Evolutionary conservation across 1,140 invertebrate genomes (phyloP).

Genomic region (Lucilia cuprina): DNA sequence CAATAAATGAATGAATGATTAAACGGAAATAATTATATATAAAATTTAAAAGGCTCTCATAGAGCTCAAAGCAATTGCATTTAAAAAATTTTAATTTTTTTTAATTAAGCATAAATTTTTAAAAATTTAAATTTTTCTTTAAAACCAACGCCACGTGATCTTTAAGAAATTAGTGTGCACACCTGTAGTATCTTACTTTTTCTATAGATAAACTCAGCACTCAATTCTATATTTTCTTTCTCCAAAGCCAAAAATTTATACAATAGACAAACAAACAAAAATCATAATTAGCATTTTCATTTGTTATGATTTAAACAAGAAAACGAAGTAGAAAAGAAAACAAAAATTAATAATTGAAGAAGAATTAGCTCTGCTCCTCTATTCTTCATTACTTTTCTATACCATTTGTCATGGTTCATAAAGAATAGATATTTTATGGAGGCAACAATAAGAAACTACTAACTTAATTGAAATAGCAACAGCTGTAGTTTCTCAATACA

Average conservation of each 20-base stretch:
- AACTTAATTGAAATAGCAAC: neutral
- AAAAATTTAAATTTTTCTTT: neutral
- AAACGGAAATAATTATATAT: neutral
- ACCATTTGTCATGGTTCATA: conserved; percentile 9
- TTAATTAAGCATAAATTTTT: too few species aligned
- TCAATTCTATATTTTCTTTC: neutral
- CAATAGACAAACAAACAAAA: neutral
- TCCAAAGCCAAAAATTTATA: neutral
- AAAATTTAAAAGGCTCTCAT: neutral
- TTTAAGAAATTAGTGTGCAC: neutral
- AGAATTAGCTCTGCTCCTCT: conserved; percentile 3
- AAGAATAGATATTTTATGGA: neutral
- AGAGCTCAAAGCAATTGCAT: too few species aligned
- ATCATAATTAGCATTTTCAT: neutral
- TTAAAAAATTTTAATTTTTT: too few species aligned
- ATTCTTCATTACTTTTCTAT: conserved; percentile 2
- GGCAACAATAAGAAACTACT: neutral
- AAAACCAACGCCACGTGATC: neutral
- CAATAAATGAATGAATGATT: neutral
- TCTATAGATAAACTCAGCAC: neutral
- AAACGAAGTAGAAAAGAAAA: neutral
- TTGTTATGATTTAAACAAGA: neutral
- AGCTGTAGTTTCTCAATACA: neutral
- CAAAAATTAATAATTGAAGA: neutral
- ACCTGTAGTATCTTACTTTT: neutral